Conservation (phyloP, 2,797 vertebrate species). For the Catamblyrhynchus diadema region DNA sequence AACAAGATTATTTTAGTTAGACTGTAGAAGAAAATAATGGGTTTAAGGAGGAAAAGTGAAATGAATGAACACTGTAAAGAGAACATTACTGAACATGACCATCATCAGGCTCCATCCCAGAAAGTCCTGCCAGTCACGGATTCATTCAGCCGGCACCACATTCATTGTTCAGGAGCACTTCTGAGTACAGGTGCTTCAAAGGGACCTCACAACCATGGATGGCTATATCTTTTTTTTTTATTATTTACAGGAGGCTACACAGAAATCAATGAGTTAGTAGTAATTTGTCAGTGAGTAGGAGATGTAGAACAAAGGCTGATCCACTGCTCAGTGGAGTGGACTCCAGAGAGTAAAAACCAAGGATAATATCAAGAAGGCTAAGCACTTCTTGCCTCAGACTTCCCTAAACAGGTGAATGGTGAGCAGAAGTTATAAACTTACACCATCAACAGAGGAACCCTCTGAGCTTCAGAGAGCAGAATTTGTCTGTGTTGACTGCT, state of each 20-base stretch:
- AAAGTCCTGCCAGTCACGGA: not conserved
- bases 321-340: not conserved
- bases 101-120: not conserved
- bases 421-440: not conserved
- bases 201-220: fast-evolving
- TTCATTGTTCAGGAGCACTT: not conserved
- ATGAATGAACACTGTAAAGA: not conserved
- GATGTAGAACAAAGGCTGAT: not conserved
- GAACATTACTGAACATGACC: not conserved
- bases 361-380: not conserved
- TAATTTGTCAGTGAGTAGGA: not conserved
- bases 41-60: not conserved
- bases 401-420: not conserved
- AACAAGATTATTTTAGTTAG: not conserved
- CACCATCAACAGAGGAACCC: not conserved
- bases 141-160: not conserved
- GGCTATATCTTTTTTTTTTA: fast-evolving
- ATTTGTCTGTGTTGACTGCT: not conserved
- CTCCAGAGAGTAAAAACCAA: not conserved
- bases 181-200: not conserved
- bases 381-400: not conserved
- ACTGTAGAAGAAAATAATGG: not conserved
- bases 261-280: not conserved
- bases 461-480: not conserved
- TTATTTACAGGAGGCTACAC: not conserved